Base-by-base conservation (phyloP, 2,888 invertebrate species). In the Chloroclysta siterata region DNA sequence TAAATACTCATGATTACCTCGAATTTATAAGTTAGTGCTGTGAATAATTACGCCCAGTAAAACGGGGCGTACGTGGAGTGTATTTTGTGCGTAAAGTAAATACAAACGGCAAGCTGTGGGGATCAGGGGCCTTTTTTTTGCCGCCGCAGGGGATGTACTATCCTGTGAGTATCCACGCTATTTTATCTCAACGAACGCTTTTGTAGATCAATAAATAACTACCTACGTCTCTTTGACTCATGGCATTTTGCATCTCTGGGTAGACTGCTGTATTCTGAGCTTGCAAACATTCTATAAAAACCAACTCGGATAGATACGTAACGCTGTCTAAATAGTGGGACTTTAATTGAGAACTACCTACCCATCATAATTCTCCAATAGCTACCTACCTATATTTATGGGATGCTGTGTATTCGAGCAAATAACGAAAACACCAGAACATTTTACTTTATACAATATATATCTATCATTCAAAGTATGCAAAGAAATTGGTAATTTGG, bases 71-170 rank as follows among this genome's bases (percentile, higher is more conserved):
- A 74, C 87, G 91, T 91, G 88, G 84, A 88, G 93, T 93, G 92
- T 87, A 88, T 93, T 93, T 93, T 94, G 94, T 94, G 94, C 89
- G 88, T 82, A 90, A 91, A 94, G 93, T 91, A 92, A 89, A 94
- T 93, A 94, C 94, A 96, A 95, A 97, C 95, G 96, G 95, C 97
- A 97, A 97, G 96, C 97, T 98, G 97, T 98, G 97, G 97, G 97
- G 97, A 94, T 96, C 97, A 94, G 97, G 97, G 95, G 97, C 97
- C 94, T 97, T 97, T 95, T 97, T 97, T 94, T 96, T 97, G 96
- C 97, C 97, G 96, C 97, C 97, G 94, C 97, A 97, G 96, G 97
- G 97, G 96, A 97, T 97, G 96, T 97, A 97, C 94, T 98, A 97
- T 95, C 97, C 97, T 96, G 97, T 97, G 95, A 97, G 97, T 96